Evolutionary conservation across 2,888 invertebrate genomes (phyloP), one percentile per base, ranked within the genome.

Genomic region (Catocala nupta): DNA sequence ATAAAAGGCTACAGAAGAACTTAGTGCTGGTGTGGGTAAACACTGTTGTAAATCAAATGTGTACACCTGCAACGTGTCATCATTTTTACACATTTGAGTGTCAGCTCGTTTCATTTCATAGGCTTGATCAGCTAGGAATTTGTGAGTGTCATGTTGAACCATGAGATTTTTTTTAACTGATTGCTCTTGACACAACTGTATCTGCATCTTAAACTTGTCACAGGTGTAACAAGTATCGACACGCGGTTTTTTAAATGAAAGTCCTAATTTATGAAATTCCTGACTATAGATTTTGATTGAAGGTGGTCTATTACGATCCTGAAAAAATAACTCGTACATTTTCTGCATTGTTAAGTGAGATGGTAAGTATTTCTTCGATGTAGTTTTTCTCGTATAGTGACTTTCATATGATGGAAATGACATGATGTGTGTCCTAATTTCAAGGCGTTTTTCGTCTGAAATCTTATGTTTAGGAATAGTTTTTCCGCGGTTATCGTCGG

Each of bases 1-100:
- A 12, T 72, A 70, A 67, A 69, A 71, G 1, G 60, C 56, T n/a
- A 61, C 55, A 33, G 47, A 52, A 4, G 61, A 62, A 53, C 55
- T 62, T 45, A 68, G 53, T 34, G 53, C 58, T n/a, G 70, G 64
- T 9, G 65, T 70, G 0, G 65, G 67, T 43, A 60, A 55, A 39
- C 55, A 55, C 39, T 55, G 59, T n/a, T 54, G 49, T 6, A 59
- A 54, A 39, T 59, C 59, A 34, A 59, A 59, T 33, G 9, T 55
- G 25, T 25, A 25, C 25, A 25, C 25, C 25, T 25, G 25, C 1
- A 25, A 25, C 4, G 25, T 25, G 25, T 25, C 25, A 4, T 25
- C 39, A 53, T 11, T 13, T 53, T 53, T 42, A 11, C 16, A 10
- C n/a, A n/a, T n/a, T n/a, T n/a, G 0, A 16, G 13, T 43, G 42